A percentile compares a stretch with the other conserved stretches of the same genome.
These are phyloP conservation scores for Emys orbicularis DNA, from an alignment of 2,797 vertebrate genomes.

Conservation along the genomic window DNA sequence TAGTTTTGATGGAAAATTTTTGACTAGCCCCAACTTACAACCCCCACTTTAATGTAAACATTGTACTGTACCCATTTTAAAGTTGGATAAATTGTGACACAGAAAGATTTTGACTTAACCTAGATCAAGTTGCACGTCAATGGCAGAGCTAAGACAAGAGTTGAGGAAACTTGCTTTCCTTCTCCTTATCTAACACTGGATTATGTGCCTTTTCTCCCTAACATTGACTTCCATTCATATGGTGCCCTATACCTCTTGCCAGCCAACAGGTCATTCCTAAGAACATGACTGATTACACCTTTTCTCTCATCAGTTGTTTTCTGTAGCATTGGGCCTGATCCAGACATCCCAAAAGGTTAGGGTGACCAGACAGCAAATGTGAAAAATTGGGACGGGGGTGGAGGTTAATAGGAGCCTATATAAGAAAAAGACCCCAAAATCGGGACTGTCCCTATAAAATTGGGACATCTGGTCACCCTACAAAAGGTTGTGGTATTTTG, in stretches of 20 bases:
- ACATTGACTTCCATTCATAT: background rate
- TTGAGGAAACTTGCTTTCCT: background rate
- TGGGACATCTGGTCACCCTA: too few species aligned
- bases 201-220: background rate
- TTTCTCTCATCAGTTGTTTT: background rate
- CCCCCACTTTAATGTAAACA: background rate
- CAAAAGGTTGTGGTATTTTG: background rate
- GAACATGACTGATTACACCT: background rate
- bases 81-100: background rate
- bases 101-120: background rate
- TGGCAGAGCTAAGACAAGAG: background rate
- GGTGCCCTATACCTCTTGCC: background rate
- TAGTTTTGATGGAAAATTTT: background rate
- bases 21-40: background rate
- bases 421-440: too few species aligned
- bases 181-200: background rate
- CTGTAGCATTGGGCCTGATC: background rate
- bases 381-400: too few species aligned
- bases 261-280: background rate
- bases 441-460: too few species aligned
- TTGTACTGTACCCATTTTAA: background rate
- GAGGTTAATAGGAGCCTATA: too few species aligned
- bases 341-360: background rate
- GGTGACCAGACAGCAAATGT: too few species aligned
- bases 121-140: rapidly evolving